Percentiles rank a stretch among this genome's conserved stretches.
These are phyloP conservation scores for Daktulosphaira vitifoliae DNA, from an alignment of 1,140 invertebrate genomes.

Conservation along the genomic window DNA sequence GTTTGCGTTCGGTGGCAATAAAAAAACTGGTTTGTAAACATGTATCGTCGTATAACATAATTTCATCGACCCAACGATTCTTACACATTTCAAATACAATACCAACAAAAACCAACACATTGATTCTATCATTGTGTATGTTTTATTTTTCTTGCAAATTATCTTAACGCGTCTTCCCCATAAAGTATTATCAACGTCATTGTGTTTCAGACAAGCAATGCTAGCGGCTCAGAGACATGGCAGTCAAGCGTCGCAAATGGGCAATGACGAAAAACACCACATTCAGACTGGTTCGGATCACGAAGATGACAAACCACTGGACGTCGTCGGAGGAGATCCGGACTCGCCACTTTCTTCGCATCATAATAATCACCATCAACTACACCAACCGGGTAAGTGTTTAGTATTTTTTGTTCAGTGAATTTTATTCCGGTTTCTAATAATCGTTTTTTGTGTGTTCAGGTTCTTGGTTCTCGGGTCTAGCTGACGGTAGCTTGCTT, in stretches of 20 bases:
- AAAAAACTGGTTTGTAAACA: not conserved
- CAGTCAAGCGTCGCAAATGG: conserved; percentile 44
- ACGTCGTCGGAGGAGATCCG: conserved; percentile 68
- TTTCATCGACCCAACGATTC: not conserved
- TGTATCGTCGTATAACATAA: not conserved
- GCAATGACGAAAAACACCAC: conserved; percentile 42
- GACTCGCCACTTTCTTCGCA: conserved; percentile 54
- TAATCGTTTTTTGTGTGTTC: not conserved
- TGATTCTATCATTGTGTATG: too few relatives aligned
- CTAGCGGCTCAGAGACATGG: conserved; percentile 55
- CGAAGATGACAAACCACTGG: conserved; percentile 73
- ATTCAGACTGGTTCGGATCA: conserved; percentile 44
- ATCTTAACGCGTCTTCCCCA: not conserved
- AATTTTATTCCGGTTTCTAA: too few relatives aligned
- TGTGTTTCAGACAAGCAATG: conserved; percentile 66
- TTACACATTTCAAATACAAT: too few relatives aligned
- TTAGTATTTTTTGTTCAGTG: too few relatives aligned
- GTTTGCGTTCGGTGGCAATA: not conserved
- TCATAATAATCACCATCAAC: conserved; percentile 43
- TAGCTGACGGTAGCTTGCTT: conserved; percentile 42
- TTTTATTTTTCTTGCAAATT: too few relatives aligned
- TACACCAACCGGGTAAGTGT: conserved; percentile 39
- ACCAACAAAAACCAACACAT: too few relatives aligned
- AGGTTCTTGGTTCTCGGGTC: conserved; percentile 17
- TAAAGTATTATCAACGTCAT: conserved; percentile 25